Percentiles rank a stretch among this genome's conserved stretches.
phyloP scores from a whole-genome alignment of 1,140 invertebrate species.

The Galleria mellonella region DNA sequence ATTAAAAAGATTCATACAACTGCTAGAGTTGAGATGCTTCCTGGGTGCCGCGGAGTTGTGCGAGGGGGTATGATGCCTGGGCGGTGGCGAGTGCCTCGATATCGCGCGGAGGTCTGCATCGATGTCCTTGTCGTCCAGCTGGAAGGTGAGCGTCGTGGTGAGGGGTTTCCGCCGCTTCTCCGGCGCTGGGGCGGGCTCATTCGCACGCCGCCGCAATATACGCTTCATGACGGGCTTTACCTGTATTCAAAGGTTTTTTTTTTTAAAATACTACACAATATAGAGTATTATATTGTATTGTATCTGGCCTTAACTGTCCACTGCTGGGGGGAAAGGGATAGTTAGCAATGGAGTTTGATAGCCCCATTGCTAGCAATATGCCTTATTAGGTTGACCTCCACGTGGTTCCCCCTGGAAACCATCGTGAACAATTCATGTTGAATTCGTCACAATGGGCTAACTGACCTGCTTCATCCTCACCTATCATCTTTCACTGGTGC shows the following conservation, averaged over 20 bases:
- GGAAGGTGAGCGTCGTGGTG: conserved; percentile 87
- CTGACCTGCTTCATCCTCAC: too few species aligned
- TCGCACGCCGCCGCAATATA: conserved; percentile 92
- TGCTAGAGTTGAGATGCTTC: conserved; percentile 44
- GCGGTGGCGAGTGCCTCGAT: conserved; percentile 69
- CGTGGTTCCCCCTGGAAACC: too few species aligned
- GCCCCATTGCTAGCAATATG: too few species aligned
- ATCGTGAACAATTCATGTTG: too few species aligned
- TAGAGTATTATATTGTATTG: too few species aligned
- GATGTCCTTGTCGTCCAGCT: conserved; percentile 92
- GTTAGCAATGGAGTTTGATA: too few species aligned
- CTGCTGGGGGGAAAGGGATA: too few species aligned
- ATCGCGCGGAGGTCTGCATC: conserved; percentile 91
- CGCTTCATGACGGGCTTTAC: conserved; percentile 86
- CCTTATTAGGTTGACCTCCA: too few species aligned
- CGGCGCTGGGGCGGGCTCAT: conserved; percentile 92
- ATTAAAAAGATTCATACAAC: conserved; percentile 29
- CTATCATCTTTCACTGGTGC: too few species aligned
- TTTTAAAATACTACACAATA: not conserved
- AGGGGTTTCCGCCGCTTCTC: conserved; percentile 89
- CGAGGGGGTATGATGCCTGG: conserved; percentile 19
- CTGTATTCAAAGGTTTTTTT: conserved; percentile 31
- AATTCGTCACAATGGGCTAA: too few species aligned
- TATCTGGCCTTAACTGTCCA: too few species aligned
- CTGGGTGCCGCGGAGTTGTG: conserved; percentile 28